These are phyloP conservation scores for Gymnothorax reevesii DNA, from an alignment of 2,797 vertebrate genomes.

Conservation along the genomic window DNA sequence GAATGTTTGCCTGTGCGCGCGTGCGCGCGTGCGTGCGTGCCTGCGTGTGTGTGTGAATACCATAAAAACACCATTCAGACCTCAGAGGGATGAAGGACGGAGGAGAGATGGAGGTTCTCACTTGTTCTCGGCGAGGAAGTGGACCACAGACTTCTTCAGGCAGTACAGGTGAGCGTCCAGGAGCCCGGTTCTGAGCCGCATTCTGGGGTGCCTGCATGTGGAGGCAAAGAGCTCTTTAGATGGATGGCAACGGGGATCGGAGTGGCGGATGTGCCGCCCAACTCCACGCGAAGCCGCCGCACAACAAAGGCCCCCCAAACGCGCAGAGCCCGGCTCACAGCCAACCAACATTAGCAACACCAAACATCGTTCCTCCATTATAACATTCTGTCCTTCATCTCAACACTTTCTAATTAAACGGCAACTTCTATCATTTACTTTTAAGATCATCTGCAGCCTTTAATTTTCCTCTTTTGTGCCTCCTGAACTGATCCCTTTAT, in stretches of 20 bases:
- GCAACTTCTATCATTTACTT: neutral
- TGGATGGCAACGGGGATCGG: neutral
- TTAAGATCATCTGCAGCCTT: constrained; percentile 24
- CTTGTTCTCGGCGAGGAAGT: constrained; percentile 83
- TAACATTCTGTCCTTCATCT: constrained; percentile 15
- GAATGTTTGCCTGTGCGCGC: neutral
- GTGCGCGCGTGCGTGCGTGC: neutral
- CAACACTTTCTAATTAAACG: constrained; percentile 22
- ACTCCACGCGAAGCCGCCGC: constrained; percentile 17
- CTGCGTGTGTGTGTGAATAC: constrained; percentile 34
- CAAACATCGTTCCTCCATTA: constrained; percentile 3
- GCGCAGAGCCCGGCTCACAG: constrained; percentile 13
- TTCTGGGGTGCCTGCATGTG: constrained; percentile 83
- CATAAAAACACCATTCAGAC: constrained; percentile 28
- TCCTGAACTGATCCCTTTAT: constrained; percentile 27
- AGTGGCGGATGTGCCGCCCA: constrained; percentile 19
- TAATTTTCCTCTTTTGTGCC: constrained; percentile 46
- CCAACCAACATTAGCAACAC: constrained; percentile 20
- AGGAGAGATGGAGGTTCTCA: constrained; percentile 55
- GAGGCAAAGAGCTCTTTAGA: neutral
- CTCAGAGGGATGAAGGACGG: neutral
- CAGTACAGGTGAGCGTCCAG: constrained; percentile 97
- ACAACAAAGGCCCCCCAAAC: constrained; percentile 28
- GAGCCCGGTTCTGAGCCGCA: constrained; percentile 92
- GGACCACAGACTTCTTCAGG: constrained; percentile 91